Evolutionary conservation across 2,888 invertebrate species (phyloP), one percentile per base, ranked within the genome.

Genomic region (Drosophila monieri): DNA sequence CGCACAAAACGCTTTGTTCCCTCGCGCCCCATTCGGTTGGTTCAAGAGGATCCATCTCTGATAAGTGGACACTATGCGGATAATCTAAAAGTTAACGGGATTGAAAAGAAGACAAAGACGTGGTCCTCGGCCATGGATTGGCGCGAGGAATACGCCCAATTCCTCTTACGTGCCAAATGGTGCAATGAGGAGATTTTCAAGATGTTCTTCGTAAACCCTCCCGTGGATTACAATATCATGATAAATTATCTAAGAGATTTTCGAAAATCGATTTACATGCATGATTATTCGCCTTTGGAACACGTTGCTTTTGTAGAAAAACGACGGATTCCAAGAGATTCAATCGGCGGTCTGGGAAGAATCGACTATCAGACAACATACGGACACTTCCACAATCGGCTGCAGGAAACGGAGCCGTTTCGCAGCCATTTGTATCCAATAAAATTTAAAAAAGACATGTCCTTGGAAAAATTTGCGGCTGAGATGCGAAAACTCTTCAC

Each of bases 281-380:
- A 64, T 2, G 77, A 81, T 23, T 83, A 79, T 39, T 87, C 83
- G 2, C 77, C 73, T 1, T 49, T 73, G 9, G 73, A 76, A 0
- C 89, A 85, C 61, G 12, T 14, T 12, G 1, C 35, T n/a, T 6
- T n/a, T n/a, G n/a, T 6, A n/a, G n/a, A 35, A n/a, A 35, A n/a
- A 14, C 6, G n/a, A 35, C n/a, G 35, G 32, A 10, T 32, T 32
- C 32, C 12, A 3, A 10, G 12, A 32, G 10, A 3, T 4, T 32
- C 32, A 4, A 12, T 32, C 10, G 32, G 10, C 12, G 0, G 1
- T 32, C 10, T 32, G 32, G 32, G 12, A 3, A 53, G 5, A 43
- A 35, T 0, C 14, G 85, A 86, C 39, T 80, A 83, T 30, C 77
- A 71, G 44, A 90, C 90, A 3, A 89, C 89, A 0, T 90, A 90